These are phyloP conservation scores for Agriopis marginaria DNA, from an alignment of 2,888 invertebrate species.

Conservation along the genomic window DNA sequence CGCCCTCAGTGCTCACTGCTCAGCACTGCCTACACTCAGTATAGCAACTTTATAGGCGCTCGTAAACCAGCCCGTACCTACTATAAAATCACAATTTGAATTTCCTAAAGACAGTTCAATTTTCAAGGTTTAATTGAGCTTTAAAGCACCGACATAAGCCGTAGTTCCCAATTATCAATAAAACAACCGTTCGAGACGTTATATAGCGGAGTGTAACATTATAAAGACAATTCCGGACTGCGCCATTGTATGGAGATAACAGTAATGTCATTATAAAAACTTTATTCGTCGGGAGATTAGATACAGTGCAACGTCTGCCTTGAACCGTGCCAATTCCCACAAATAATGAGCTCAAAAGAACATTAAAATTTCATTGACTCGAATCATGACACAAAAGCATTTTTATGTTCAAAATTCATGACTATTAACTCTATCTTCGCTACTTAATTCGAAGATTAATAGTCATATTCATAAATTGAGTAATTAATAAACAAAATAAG, in stretches of 20 bases:
- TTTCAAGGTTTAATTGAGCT: slow-evolving; percentile 72
- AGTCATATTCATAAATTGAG: slow-evolving; percentile 24
- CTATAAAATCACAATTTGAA: slow-evolving; percentile 64
- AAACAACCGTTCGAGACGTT: slow-evolving; percentile 61
- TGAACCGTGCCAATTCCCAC: slow-evolving; percentile 32
- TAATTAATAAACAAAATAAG: slow-evolving; percentile 31
- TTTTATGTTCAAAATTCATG: slow-evolving; percentile 23
- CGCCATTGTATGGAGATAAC: slow-evolving; percentile 38
- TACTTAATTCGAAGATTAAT: slow-evolving; percentile 26
- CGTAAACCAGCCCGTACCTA: slow-evolving; percentile 57
- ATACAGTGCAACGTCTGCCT: slow-evolving; percentile 21
- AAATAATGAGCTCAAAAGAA: slow-evolving; percentile 11
- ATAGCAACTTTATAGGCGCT: slow-evolving; percentile 58
- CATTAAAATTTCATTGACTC: slow-evolving; percentile 21
- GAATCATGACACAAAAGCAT: slow-evolving; percentile 9
- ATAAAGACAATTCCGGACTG: slow-evolving; percentile 45
- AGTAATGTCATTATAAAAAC: slow-evolving; percentile 40
- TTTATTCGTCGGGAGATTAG: slow-evolving; percentile 31
- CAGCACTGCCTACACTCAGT: slow-evolving; percentile 28
- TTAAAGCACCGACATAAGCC: slow-evolving; percentile 59
- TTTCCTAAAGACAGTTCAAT: slow-evolving; percentile 69
- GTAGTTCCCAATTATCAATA: slow-evolving; percentile 65
- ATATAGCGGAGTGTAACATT: slow-evolving; percentile 45
- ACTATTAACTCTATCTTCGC: slow-evolving; percentile 11
- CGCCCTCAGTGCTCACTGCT: slow-evolving; percentile 11